Evolutionary conservation across 2,888 invertebrate species (phyloP).

Genomic region (Dicroscelio sp.): DNA sequence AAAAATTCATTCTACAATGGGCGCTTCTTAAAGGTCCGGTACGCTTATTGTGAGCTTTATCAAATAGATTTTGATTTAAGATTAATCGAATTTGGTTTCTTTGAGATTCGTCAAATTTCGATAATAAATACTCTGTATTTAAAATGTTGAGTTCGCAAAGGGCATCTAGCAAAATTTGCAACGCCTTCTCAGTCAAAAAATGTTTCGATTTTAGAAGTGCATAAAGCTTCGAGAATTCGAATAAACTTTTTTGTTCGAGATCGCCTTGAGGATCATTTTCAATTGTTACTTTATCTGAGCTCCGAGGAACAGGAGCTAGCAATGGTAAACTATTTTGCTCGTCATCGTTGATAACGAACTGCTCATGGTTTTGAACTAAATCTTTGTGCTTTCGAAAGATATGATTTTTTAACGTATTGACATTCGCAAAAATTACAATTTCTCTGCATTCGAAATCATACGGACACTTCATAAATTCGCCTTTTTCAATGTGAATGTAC

Average conservation of each 20-base stretch:
- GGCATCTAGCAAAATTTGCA: conserved; percentile 31
- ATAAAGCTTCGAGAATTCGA: conserved; percentile 43
- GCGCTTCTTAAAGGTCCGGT: conserved; percentile 46
- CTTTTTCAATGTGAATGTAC: background rate
- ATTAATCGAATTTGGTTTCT: conserved; percentile 23
- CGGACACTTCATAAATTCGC: background rate
- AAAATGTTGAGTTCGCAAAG: conserved; percentile 30
- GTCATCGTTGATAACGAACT: too few species aligned
- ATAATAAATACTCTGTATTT: conserved; percentile 48
- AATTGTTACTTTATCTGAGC: too few species aligned
- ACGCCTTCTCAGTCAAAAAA: conserved; percentile 36
- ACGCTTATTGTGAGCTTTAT: conserved; percentile 30
- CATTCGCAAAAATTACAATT: background rate
- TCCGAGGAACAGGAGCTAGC: too few species aligned
- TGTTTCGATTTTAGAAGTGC: conserved; percentile 51
- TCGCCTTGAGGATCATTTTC: too few species aligned
- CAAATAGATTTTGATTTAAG: conserved; percentile 56
- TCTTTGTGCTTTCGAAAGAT: background rate
- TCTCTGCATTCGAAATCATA: background rate
- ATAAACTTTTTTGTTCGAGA: conserved; percentile 22
- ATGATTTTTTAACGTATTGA: background rate
- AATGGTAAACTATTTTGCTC: too few species aligned
- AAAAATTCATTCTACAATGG: conserved; percentile 31
- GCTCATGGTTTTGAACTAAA: too few species aligned
- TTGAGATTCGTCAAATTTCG: conserved; percentile 32